These are phyloP conservation scores for Aporrectodea caliginosa DNA, from an alignment of 1,140 invertebrate species.

Conservation along the genomic window DNA sequence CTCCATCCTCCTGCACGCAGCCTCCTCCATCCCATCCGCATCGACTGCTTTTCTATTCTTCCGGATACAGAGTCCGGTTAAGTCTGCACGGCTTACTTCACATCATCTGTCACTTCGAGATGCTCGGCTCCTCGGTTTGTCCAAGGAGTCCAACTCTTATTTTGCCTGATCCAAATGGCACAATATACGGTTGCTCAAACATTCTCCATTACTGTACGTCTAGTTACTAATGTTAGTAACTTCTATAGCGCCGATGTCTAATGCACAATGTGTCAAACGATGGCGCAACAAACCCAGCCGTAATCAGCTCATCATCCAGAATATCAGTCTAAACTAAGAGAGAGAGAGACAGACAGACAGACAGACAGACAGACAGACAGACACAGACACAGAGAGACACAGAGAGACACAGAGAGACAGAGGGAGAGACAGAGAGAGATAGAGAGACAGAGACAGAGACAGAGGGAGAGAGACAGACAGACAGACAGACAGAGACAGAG, in stretches of 20 bases:
- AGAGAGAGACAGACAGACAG: neutral
- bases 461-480: neutral
- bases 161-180: too few species aligned
- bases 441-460: neutral
- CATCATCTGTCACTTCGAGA: too few species aligned
- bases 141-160: too few species aligned
- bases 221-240: neutral
- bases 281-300: neutral
- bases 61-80: too few species aligned
- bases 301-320: too few species aligned
- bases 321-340: neutral
- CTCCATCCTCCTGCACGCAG: too few species aligned
- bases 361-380: neutral
- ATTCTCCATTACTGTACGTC: neutral
- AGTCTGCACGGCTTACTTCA: too few species aligned
- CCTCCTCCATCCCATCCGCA: too few species aligned
- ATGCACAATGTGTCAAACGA: neutral
- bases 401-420: neutral
- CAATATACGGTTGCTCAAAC: neutral
- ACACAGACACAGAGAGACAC: neutral
- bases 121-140: too few species aligned
- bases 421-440: neutral
- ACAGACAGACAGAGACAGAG: neutral
- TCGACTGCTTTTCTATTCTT: too few species aligned
- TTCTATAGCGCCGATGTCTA: neutral